Percentiles rank a stretch among this genome's conserved stretches.
These are phyloP conservation scores for Anolis apletophallus DNA, from an alignment of 2,797 vertebrate genomes.

Conservation along the genomic window DNA sequence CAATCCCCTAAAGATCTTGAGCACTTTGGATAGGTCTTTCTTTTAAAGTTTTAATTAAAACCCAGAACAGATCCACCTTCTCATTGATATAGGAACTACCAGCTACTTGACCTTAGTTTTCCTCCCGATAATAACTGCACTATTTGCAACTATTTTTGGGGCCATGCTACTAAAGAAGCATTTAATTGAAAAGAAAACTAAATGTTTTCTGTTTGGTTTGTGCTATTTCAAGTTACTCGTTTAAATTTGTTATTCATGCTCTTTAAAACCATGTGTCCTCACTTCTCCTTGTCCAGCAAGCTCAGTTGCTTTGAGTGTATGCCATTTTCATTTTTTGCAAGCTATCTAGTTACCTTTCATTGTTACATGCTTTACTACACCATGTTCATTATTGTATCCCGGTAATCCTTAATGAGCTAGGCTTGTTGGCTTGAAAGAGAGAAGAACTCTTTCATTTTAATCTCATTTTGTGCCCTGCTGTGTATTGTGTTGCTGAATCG, in stretches of 20 bases:
- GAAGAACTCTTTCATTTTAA: not conserved
- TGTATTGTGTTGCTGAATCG: not conserved
- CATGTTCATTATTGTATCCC: not conserved
- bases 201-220: not conserved
- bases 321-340: not conserved
- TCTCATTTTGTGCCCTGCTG: not conserved
- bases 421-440: not conserved
- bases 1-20: no score
- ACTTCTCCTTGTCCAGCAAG: not conserved
- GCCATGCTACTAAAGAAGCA: not conserved
- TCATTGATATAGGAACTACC: no score
- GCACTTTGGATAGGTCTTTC: no score
- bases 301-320: slow-evolving; percentile 14
- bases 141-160: slow-evolving; percentile 1
- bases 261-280: not conserved
- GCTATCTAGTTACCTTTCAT: not conserved
- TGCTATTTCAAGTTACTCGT: not conserved
- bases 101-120: not conserved
- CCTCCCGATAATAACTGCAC: not conserved
- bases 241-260: not conserved
- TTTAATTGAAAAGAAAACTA: not conserved
- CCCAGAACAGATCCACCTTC: no score
- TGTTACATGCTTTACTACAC: not conserved
- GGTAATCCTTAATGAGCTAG: not conserved
- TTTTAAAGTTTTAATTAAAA: no score